Evolutionary conservation across 2,797 vertebrate species (phyloP), one percentile per base, ranked within the genome.

Genomic region (Dermochelys coriacea): DNA sequence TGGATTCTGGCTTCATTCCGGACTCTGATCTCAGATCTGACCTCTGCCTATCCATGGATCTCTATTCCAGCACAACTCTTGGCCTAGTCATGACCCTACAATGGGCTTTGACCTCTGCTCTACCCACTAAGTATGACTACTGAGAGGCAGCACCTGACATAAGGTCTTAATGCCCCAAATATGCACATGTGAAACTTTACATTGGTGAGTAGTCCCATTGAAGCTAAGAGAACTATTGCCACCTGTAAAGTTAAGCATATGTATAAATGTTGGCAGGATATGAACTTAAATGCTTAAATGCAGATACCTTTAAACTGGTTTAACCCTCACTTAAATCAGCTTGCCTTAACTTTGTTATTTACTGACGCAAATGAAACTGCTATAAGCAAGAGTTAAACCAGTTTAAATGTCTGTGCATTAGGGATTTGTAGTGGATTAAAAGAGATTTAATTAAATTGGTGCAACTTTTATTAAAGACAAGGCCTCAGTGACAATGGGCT

Each of bases 161-260:
- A 71, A 71, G 37, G 64, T 71, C 64, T 71, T 71, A 21, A 71
- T 71, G 9, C 9, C 64, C 19, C 68, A 37, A 68, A 37, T 68
- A 68, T 37, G 7, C 47, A 10, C n/a, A 2, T 41, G 49, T 81
- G 75, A 89, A 10, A 31, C 75, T 87, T 64, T 77, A 47, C 57
- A 21, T 29, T 5, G 0, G 0, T 71, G 52, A 57, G 54, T 83
- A 74, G 34, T 90, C 31, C 71, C 84, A 47, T 41, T 86, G 83
- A 50, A 51, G 31, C 71, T 64, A 45, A 45, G 16, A 57, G 23
- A 31, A 54, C 77, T 85, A 21, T 85, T 88, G 4, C 2, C 71
- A 2, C 1, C 52, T 14, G 0, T 52, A 91, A 80, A 0, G 0
- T 4, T 85, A 41, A 37, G 34, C 2, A 0, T 37, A 18, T 23